Evolutionary conservation across 2,113 vertebrate species (phyloP).

Genomic region (Oncorhynchus clarkii): DNA sequence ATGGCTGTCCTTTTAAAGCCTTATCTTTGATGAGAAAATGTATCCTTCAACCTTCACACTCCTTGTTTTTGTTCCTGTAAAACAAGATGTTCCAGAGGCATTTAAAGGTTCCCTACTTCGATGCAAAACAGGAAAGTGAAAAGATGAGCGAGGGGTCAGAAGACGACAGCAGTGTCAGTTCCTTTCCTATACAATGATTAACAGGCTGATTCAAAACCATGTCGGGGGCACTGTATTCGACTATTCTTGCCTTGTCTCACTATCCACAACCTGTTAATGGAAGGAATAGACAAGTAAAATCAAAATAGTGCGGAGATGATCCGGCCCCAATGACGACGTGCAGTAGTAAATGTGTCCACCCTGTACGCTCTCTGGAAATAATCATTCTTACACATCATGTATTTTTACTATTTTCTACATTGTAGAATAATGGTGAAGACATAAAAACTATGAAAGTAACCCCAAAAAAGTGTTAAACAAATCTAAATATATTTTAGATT

Average conservation of each 20-base stretch:
- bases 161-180: slow-evolving; percentile 30
- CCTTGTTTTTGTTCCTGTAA: slow-evolving; percentile 14
- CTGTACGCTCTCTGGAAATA: too few species aligned
- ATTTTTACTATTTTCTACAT: too few species aligned
- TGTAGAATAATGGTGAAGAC: too few species aligned
- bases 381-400: too few species aligned
- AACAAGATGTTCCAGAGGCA: slow-evolving; percentile 19
- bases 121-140: slow-evolving; percentile 18
- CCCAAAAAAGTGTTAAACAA: too few species aligned
- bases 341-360: too few species aligned
- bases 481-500: too few species aligned
- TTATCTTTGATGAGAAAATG: background rate
- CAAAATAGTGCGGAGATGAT: too few species aligned
- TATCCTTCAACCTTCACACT: background rate
- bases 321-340: too few species aligned
- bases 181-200: slow-evolving; percentile 53
- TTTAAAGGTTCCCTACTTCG: slow-evolving; percentile 35
- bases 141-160: background rate
- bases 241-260: slow-evolving; percentile 62
- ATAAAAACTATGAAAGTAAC: too few species aligned
- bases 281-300: slow-evolving; percentile 48
- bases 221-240: slow-evolving; percentile 54
- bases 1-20: background rate
- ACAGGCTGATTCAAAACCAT: slow-evolving; percentile 57
- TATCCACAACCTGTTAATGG: slow-evolving; percentile 59